Conservation (phyloP, 2,113 vertebrate genomes). For the Gadus chalcogrammus region DNA sequence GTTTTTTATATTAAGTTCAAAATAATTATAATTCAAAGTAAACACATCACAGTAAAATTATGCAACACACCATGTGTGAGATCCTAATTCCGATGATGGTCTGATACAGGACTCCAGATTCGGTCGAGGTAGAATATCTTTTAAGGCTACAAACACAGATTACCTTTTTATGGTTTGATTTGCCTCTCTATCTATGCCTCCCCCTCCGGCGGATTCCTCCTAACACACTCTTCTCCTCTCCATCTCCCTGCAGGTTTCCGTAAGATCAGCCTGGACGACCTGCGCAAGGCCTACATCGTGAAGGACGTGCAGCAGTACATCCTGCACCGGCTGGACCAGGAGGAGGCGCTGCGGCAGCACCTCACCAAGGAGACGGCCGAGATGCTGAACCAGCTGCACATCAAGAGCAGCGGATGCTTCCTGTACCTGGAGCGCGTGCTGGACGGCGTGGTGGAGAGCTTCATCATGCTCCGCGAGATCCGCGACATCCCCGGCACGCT, state of each 20-base stretch:
- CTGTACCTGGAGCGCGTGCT: slow-evolving; percentile 94
- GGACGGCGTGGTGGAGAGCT: slow-evolving; percentile 96
- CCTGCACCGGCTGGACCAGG: slow-evolving; percentile 92
- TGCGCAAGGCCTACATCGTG: slow-evolving; percentile 94
- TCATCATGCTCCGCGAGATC: slow-evolving; percentile 96
- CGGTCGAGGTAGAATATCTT: too few species aligned
- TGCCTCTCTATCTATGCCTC: too few species aligned
- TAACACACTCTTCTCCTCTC: slow-evolving; percentile 25
- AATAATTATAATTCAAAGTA: too few species aligned
- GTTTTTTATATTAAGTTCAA: too few species aligned
- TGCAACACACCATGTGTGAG: too few species aligned
- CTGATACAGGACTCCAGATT: too few species aligned
- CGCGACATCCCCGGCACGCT: slow-evolving; percentile 96
- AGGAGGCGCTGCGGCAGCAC: slow-evolving; percentile 94
- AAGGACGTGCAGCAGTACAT: slow-evolving; percentile 99
- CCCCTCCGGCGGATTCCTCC: slow-evolving; percentile 4
- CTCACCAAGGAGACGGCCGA: slow-evolving; percentile 97
- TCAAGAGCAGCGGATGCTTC: slow-evolving; percentile 98
- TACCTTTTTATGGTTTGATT: too few species aligned
- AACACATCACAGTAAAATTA: too few species aligned
- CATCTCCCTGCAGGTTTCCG: slow-evolving; percentile 80
- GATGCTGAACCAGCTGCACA: slow-evolving; percentile 98
- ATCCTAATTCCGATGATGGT: too few species aligned
- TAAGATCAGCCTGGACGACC: slow-evolving; percentile 96
- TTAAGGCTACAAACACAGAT: too few species aligned